These are phyloP conservation scores for Hyalella azteca DNA, from an alignment of 2,888 invertebrate species.

Conservation along the genomic window DNA sequence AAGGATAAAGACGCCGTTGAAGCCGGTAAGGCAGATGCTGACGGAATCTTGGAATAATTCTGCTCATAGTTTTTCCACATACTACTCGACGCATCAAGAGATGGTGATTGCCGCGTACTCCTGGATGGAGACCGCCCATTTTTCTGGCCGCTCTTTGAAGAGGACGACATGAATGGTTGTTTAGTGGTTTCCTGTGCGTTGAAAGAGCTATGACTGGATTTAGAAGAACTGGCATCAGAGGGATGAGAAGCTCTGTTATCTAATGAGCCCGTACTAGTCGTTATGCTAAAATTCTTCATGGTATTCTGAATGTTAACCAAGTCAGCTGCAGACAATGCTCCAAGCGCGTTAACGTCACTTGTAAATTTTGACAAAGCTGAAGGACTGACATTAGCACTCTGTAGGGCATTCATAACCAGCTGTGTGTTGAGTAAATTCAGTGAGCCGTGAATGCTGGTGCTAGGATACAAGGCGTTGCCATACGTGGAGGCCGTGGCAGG, in stretches of 20 bases:
- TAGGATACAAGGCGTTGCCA: background rate
- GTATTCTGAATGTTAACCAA: background rate
- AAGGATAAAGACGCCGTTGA: background rate
- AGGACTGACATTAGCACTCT: background rate
- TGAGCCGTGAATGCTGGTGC: background rate
- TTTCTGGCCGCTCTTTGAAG: background rate
- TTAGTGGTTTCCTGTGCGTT: too few species aligned
- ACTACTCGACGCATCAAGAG: background rate
- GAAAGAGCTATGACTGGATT: background rate
- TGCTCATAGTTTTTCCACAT: background rate
- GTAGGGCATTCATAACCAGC: background rate
- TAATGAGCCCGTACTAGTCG: background rate
- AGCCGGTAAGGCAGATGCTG: background rate
- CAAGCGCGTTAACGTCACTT: too few species aligned
- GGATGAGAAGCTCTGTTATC: background rate
- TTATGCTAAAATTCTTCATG: background rate
- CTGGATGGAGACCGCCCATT: slow-evolving; percentile 3
- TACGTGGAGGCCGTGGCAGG: background rate
- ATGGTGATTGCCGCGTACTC: background rate
- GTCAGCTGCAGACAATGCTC: background rate
- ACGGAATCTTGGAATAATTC: background rate
- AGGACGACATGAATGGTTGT: too few species aligned
- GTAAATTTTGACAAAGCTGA: background rate
- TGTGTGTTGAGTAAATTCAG: background rate
- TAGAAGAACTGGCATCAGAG: background rate